Evolutionary conservation across 2,888 invertebrate species (phyloP).

Genomic region (Ectemnius cavifrons): DNA sequence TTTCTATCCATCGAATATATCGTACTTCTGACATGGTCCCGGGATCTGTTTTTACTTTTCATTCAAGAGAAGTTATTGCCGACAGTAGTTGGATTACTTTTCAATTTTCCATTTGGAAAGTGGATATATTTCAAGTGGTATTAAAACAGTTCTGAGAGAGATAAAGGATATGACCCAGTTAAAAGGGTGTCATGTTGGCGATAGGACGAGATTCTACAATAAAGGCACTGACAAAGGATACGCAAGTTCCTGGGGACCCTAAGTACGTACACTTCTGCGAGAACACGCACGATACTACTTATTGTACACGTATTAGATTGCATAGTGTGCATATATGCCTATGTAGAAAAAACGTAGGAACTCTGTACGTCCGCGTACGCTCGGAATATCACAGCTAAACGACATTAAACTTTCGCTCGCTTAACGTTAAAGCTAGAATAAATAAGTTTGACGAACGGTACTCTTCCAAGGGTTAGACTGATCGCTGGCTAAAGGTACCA

Average conservation of each 20-base stretch:
- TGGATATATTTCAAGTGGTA: too few relatives aligned
- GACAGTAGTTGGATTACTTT: too few relatives aligned
- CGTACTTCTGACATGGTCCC: too few relatives aligned
- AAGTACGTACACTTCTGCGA: slow-evolving; percentile 7
- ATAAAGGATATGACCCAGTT: slow-evolving; percentile 20
- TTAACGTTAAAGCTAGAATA: slow-evolving; percentile 70
- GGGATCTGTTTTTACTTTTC: too few relatives aligned
- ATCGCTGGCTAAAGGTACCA: slow-evolving; percentile 10
- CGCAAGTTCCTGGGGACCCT: neutral
- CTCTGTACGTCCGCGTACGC: slow-evolving; percentile 73
- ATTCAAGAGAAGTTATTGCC: too few relatives aligned
- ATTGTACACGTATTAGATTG: slow-evolving; percentile 9
- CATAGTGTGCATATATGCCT: slow-evolving; percentile 44
- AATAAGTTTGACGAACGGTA: slow-evolving; percentile 60
- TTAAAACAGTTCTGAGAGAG: too few relatives aligned
- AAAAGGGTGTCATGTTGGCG: slow-evolving; percentile 51
- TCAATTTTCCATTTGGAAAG: too few relatives aligned
- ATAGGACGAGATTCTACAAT: slow-evolving; percentile 53
- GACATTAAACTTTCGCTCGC: slow-evolving; percentile 69
- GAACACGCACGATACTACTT: neutral
- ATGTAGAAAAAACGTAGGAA: slow-evolving; percentile 73
- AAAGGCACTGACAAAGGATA: slow-evolving; percentile 18
- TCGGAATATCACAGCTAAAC: slow-evolving; percentile 76
- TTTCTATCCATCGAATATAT: too few relatives aligned
- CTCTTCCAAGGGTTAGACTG: slow-evolving; percentile 31